A percentile compares a stretch with the other conserved stretches of the same genome.
These are phyloP conservation scores for Drosophila teissieri DNA, from an alignment of 1,140 invertebrate genomes.

Conservation along the genomic window DNA sequence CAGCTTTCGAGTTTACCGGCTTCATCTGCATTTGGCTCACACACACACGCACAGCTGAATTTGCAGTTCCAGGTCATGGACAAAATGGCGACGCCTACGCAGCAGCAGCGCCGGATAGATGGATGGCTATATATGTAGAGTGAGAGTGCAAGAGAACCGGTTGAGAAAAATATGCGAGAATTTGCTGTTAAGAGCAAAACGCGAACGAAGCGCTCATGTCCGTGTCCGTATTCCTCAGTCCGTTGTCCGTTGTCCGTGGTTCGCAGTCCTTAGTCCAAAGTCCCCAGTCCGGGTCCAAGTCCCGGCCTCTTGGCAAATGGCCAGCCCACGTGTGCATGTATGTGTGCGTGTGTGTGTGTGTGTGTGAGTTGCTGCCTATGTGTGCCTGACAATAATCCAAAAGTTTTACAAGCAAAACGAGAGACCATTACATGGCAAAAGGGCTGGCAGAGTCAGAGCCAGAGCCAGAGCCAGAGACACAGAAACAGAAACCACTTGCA, in stretches of 20 bases:
- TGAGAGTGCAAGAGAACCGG: conserved; percentile 35
- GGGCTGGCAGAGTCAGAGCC: conserved; percentile 48
- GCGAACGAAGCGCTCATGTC: conserved; percentile 53
- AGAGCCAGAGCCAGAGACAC: conserved; percentile 37
- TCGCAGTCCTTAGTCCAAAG: conserved; percentile 4
- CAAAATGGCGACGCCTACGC: conserved; percentile 75
- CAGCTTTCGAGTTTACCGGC: conserved; percentile 22
- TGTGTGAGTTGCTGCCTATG: conserved; percentile 28
- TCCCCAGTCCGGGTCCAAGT: conserved; percentile 48
- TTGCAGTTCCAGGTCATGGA: conserved; percentile 66
- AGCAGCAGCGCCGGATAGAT: conserved; percentile 40
- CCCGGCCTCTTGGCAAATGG: conserved; percentile 67
- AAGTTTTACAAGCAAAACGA: conserved; percentile 83
- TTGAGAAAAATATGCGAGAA: conserved; percentile 76
- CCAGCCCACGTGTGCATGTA: conserved; percentile 43
- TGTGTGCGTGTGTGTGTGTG: conserved; percentile 5
- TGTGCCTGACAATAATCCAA: conserved; percentile 79
- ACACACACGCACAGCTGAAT: conserved; percentile 20
- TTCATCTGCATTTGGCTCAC: conserved; percentile 45
- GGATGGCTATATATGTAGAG: conserved; percentile 20
- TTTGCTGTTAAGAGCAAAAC: conserved; percentile 74
- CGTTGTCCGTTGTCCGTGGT: background rate
- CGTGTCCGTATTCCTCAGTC: conserved; percentile 6
- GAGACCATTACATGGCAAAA: conserved; percentile 71
- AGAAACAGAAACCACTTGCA: conserved; percentile 81